Evolutionary conservation across 2,113 vertebrate species (phyloP).

Genomic region (Beaufortia kweichowensis): DNA sequence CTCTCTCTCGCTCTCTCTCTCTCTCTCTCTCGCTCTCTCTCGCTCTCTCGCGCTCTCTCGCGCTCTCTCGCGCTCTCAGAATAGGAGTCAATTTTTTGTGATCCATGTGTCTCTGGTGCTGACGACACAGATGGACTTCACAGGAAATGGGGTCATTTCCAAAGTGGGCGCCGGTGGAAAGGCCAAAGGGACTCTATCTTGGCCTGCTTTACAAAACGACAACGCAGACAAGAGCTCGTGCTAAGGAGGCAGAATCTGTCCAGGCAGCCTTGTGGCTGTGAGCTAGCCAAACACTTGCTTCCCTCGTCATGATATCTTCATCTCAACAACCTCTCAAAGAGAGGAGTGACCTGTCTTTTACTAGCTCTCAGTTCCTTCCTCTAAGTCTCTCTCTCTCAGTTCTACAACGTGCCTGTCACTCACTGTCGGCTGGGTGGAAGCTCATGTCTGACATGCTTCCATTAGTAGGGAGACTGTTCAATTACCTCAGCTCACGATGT

Average conservation of each 20-base stretch:
- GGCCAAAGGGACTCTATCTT: constrained; percentile 28
- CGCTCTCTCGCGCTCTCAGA: not conserved
- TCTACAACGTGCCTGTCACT: constrained; percentile 57
- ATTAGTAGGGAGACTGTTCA: constrained; percentile 79
- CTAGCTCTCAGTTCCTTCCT: constrained; percentile 41
- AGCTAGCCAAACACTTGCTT: constrained; percentile 44
- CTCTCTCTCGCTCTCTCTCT: too few relatives aligned
- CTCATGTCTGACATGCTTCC: constrained; percentile 78
- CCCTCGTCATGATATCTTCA: constrained; percentile 67
- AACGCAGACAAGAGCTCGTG: constrained; percentile 63
- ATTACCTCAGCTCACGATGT: constrained; percentile 78
- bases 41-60: too few relatives aligned
- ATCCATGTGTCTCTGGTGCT: constrained; percentile 9
- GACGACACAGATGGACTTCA: constrained; percentile 13
- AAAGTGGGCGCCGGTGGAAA: constrained; percentile 15
- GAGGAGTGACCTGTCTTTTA: constrained; percentile 60
- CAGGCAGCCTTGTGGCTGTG: constrained; percentile 51
- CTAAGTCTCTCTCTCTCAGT: constrained; percentile 21
- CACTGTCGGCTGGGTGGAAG: constrained; percentile 69
- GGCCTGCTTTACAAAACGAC: constrained; percentile 56
- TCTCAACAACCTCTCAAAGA: constrained; percentile 63
- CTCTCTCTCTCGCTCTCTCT: not conserved
- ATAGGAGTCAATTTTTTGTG: not conserved
- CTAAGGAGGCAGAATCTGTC: constrained; percentile 60
- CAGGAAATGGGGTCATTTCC: constrained; percentile 22